A percentile compares a stretch with the other conserved stretches of the same genome.
Evolutionary conservation across 2,113 vertebrate genomes (phyloP).

Genomic region (Propithecus coquereli): DNA sequence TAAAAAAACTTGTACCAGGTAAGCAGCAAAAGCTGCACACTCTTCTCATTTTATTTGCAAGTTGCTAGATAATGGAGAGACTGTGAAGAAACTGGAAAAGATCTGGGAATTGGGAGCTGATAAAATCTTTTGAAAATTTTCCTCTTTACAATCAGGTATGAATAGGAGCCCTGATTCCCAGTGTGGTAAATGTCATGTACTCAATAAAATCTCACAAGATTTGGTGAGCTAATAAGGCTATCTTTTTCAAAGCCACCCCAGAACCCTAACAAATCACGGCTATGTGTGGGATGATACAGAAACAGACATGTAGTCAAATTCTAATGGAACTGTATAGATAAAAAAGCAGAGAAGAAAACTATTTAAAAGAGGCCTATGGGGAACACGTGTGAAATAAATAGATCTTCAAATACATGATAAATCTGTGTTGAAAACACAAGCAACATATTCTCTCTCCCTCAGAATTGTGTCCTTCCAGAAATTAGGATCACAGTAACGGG

Average conservation of each 20-base stretch:
- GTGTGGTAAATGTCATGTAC: not conserved
- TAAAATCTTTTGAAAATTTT: not conserved
- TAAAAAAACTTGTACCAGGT: not conserved
- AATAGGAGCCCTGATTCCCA: not conserved
- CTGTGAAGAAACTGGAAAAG: not conserved
- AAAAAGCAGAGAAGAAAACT: not conserved
- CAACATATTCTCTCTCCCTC: not conserved
- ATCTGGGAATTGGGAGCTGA: not conserved
- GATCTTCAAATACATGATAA: not conserved
- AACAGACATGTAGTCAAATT: constrained; percentile 5
- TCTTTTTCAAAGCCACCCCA: not conserved
- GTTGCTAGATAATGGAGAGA: not conserved
- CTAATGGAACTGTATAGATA: not conserved
- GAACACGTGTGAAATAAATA: not conserved
- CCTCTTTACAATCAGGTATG: not conserved
- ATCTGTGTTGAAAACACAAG: not conserved
- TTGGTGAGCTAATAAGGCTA: not conserved
- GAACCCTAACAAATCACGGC: not conserved
- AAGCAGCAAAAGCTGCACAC: not conserved
- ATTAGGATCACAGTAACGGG: not conserved
- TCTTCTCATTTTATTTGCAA: not conserved
- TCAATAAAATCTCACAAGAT: not conserved
- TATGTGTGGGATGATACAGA: not conserved
- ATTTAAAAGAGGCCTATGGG: not conserved
- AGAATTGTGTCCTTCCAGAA: not conserved